Evolutionary conservation across 1,140 invertebrate species (phyloP), one percentile per base, ranked within the genome.

Genomic region (Papilio helenus): DNA sequence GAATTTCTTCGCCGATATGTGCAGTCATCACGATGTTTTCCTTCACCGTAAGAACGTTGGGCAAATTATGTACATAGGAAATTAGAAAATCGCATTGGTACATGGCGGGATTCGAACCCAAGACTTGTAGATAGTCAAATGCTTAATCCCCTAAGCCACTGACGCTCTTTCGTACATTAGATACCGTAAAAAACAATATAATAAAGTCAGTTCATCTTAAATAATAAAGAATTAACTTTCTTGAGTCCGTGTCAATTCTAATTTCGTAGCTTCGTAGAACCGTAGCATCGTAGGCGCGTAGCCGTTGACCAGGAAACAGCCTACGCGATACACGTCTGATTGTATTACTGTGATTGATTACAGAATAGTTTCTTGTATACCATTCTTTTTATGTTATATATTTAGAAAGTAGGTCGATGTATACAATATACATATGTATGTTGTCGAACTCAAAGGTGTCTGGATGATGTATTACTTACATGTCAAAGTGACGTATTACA

Each of bases 321-420:
- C 26, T 68, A 34, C 61, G 26, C 61, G 12, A 16, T 68, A 68
- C 58, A 29, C 26, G 61, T 68, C 61, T 29, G 23, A 12, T 68
- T 68, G 61, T 29, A 14, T 68, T 68, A 68, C 61, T 34, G 61
- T 68, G 61, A 68, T 68, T 68, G 61, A 68, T 68, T 68, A 61
- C 23, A 29, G 4, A 68, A 68, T 29, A 34, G 23, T 29, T 68
- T 34, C 26, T 29, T 68, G 8, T 16, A 68, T 34, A 29, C 0
- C 2, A 29, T 34, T 68, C 20, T 68, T 68, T 68, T 34, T 68
- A 68, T 29, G 5, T 34, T 65, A 65, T 26, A 65, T 10, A 26
- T 29, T 34, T 68, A 26, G 26, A 34, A 68, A 68, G 26, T 68
- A 68, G 61, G 26, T 68, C 12, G 61, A 16, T 68, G 61, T 29